These are phyloP conservation scores for Harpalus rufipes DNA, from an alignment of 2,888 invertebrate species.

Conservation along the genomic window DNA sequence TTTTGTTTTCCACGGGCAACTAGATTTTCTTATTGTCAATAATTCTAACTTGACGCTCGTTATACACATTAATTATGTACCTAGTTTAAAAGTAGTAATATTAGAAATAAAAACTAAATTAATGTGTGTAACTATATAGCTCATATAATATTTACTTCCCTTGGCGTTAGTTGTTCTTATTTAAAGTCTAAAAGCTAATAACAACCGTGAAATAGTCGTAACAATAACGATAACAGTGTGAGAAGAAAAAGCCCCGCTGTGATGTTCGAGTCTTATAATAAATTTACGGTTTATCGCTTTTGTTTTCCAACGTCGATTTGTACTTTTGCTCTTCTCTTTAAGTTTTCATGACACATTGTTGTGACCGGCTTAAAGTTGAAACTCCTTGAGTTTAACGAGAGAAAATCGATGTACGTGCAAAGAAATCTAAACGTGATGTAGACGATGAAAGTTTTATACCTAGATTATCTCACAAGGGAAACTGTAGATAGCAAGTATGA, in stretches of 20 bases:
- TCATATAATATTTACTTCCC: no score
- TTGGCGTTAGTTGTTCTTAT: neutral
- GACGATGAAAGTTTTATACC: constrained; percentile 60
- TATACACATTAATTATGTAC: no score
- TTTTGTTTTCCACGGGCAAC: no score
- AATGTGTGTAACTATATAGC: no score
- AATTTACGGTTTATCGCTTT: constrained; percentile 56
- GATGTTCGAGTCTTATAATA: constrained; percentile 39
- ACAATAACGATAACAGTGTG: constrained; percentile 32
- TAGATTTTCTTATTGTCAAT: no score
- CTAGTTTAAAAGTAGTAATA: no score
- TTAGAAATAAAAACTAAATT: no score
- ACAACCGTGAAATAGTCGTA: constrained; percentile 25
- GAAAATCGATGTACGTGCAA: constrained; percentile 48
- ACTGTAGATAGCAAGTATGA: constrained; percentile 46
- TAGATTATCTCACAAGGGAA: constrained; percentile 49
- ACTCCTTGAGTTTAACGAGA: constrained; percentile 50
- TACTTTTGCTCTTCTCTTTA: constrained; percentile 50
- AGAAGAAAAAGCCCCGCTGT: constrained; percentile 7
- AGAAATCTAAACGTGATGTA: constrained; percentile 52
- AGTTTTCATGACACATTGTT: constrained; percentile 61
- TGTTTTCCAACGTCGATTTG: constrained; percentile 49
- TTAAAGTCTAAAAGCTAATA: constrained; percentile 21
- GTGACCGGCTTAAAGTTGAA: constrained; percentile 58
- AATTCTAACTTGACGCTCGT: no score